Base-by-base conservation (phyloP, 2,888 invertebrate species). In the Nephrotoma guestfalica region DNA sequence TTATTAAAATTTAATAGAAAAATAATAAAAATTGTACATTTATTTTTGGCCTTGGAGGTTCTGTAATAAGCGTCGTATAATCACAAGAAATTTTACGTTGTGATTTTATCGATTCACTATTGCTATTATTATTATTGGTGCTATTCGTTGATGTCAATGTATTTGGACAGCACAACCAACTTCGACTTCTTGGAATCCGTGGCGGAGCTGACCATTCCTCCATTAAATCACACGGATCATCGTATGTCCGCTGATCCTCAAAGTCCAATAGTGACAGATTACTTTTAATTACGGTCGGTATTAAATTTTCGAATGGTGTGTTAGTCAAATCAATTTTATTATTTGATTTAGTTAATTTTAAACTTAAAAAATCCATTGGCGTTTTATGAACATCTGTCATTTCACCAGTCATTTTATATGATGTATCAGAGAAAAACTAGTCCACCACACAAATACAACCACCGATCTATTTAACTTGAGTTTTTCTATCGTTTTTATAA, bases 91-190 rank as follows among this genome's bases (percentile, higher is more conserved):
- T 89, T 86, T 89, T 89, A 87, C 90, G 89, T 88, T 90, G 90
- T 83, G 88, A 88, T 42, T 88, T 89, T 87, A 86, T 86, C 87
- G 88, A 87, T 86, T 88, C 87, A 88, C 88, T 88, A 88, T 88
- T 87, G 89, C 89, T 89, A 30, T 71, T 71, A 71, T 71, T 71
- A 88, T 45, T 45, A 30, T 86, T 86, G 43, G 13, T 83, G 85
- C 85, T 86, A 41, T 83, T 42, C 41, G 88, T 43, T 18, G 83
- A 43, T 47, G 43, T 47, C 7, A 85, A 43, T n/a, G 86, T 71
- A 87, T 91, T 91, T 87, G 93, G 93, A 91, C 94, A 94, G 88
- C 94, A 92, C 88, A 94, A 92, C 92, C 94, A 94, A 89, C 93
- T 93, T 87, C 94, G 90, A 88, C 93, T 94, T 88, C 94, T 91